Base-by-base conservation (phyloP, 2,113 vertebrate species). In the Progne subis region DNA sequence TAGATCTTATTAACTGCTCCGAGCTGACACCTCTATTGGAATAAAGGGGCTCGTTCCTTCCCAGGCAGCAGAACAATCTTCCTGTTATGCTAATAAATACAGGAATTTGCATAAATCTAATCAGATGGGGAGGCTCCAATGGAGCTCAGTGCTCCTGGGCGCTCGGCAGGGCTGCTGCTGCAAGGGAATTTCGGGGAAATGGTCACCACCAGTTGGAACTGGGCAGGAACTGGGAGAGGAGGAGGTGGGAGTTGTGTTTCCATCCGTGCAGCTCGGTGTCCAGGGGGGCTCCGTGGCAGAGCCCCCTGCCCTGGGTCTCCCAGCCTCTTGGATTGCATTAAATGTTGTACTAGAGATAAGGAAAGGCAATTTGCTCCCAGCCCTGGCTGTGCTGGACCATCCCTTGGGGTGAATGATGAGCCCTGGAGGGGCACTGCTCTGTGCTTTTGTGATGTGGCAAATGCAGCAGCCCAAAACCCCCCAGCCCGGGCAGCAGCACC, bases 1-100 rank as follows among this genome's bases (percentile, higher is more conserved):
- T 52, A 93, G 69, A 87, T 96, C 87, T 95, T 87, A 82, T 72
- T 96, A 96, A 94, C 44, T 90, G 95, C 84, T 91, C 82, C 59
- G 34, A 71, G 86, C 65, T 87, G 94, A 95, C 84, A 82, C 67
- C 64, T 91, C 78, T 31, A 23, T 60, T 87, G 80, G 84, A 93
- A 94, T 90, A 79, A 85, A 79, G 70, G 74, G 61, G 70, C 87
- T 94, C 37, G 8, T 91, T 93, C 41, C 90, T 82, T 85, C 92
- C 57, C 90, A 90, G 87, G 78, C 84, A 79, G 61, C 90, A 76
- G 92, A 94, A 79, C 57, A 87, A 82, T 72, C 78, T 93, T 63
- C 75, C 82, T 72, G 44, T 84, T 90, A 87, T 85, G 85, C 85
- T 85, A 87, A 94, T 89, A 95, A 94, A 96, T 52, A 75, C 12